phyloP scores from a whole-genome alignment of 2,797 vertebrate genomes.

The Pelodytes ibericus region DNA sequence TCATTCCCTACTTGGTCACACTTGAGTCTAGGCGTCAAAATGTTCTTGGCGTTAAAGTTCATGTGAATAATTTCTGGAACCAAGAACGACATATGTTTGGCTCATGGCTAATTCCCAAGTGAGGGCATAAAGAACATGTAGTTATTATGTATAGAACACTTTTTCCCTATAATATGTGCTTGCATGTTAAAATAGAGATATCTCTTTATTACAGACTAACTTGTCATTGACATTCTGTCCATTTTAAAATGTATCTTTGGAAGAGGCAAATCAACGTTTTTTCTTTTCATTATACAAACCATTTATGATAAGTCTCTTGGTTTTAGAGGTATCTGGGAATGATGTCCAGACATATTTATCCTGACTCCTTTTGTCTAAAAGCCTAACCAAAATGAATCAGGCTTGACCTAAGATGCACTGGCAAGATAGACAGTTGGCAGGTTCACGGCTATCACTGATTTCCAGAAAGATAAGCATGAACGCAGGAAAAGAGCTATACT shows the following conservation, averaged over 20 bases:
- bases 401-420: conserved; percentile 21
- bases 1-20: too few species aligned
- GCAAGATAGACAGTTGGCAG: conserved; percentile 41
- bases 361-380: conserved; percentile 43
- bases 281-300: conserved; percentile 37
- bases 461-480: conserved; percentile 41
- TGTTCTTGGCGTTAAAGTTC: conserved; percentile 41
- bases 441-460: conserved; percentile 25
- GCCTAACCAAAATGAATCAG: conserved; percentile 42
- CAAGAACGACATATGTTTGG: conserved; percentile 25
- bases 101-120: conserved; percentile 7
- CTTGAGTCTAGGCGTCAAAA: too few species aligned
- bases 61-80: conserved; percentile 44
- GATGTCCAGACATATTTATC: conserved; percentile 42
- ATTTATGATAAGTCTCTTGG: conserved; percentile 44
- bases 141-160: conserved; percentile 23
- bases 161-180: conserved; percentile 33
- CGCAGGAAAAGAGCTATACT: conserved; percentile 3
- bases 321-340: conserved; percentile 33
- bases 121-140: not conserved
- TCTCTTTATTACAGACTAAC: not conserved
- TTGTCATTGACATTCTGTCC: conserved; percentile 5
- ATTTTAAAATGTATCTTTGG: conserved; percentile 33
- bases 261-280: conserved; percentile 38
- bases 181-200: conserved; percentile 13